A percentile compares a stretch with the other conserved stretches of the same genome.
These are phyloP conservation scores for Notodonta ziczac DNA, from an alignment of 2,888 invertebrate species.

Conservation along the genomic window DNA sequence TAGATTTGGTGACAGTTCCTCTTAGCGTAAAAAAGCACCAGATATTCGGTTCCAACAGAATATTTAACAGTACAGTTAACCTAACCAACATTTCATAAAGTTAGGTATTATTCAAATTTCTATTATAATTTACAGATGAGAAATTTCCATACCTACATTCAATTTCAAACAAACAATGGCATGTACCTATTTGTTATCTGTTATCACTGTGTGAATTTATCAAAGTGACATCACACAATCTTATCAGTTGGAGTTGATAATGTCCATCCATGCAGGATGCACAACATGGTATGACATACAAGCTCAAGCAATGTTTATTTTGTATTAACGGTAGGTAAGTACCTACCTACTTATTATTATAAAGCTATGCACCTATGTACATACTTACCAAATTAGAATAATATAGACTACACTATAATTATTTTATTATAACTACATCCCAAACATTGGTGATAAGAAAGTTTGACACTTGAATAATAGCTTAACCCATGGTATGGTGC, in stretches of 20 bases:
- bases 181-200: constrained; percentile 29
- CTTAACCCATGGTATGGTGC: too few species aligned
- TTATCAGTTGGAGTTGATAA: constrained; percentile 46
- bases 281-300: constrained; percentile 14
- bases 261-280: constrained; percentile 32
- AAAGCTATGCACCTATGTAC: too few species aligned
- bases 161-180: constrained; percentile 21
- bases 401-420: too few species aligned
- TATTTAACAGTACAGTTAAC: too few species aligned
- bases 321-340: not conserved
- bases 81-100: too few species aligned
- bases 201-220: constrained; percentile 49
- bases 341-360: not conserved
- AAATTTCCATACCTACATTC: constrained; percentile 22
- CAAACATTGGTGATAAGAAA: too few species aligned
- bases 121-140: constrained; percentile 10
- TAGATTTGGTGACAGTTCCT: too few species aligned
- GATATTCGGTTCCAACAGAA: too few species aligned
- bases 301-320: not conserved
- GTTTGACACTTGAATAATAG: too few species aligned
- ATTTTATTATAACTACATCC: too few species aligned
- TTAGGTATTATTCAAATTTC: not conserved
- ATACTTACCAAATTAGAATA: too few species aligned
- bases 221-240: constrained; percentile 52
- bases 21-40: too few species aligned